Base-by-base conservation (phyloP, 2,113 vertebrate genomes). In the Clinocottus analis region DNA sequence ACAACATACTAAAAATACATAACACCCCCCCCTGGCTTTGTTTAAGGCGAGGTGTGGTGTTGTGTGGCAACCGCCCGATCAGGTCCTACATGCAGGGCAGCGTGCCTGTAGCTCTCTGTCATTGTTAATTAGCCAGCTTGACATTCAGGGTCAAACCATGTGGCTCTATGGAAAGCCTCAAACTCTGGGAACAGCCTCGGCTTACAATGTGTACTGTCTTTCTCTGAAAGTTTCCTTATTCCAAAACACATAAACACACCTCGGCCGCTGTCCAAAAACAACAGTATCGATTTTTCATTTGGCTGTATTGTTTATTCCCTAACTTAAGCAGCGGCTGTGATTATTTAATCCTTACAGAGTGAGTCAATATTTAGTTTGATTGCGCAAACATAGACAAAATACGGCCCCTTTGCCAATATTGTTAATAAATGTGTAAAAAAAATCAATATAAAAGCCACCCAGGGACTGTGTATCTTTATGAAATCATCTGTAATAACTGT, bases 61-160 rank as follows among this genome's bases (percentile, higher is more conserved):
- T 33, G 3, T 51, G 71, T 45, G 67, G 72, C 75, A 83, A 49
- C 82, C 45, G 83, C 66, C 85, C 49, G 4, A 82, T 85, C 93
- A 91, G 75, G 93, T 89, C 75, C 19, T 89, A 85, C 93, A 81
- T 87, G 93, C 84, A 76, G 61, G 81, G 58, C 87, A 60, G 71
- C 93, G 92, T 93, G 88, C 89, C 84, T 92, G 75, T 72, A 74
- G 41, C 33, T 70, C 65, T 73, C 19, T 75, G 77, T 88, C 77
- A 82, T 43, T 9, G 1, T 5, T 5, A 10, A 51, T 75, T 25
- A 39, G n/a, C 3, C 68, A 66, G 75, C 84, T 56, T 61, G 75
- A 85, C 3, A 7, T 33, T 33, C 71, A 75, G 60, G 51, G 79
- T 85, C 2, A 61, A 27, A 64, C 29, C 51, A 65, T 27, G n/a